phyloP scores from a whole-genome alignment of 35 echinoderm and acorn worm species.

The Hemicentrotus pulcherrimus region DNA sequence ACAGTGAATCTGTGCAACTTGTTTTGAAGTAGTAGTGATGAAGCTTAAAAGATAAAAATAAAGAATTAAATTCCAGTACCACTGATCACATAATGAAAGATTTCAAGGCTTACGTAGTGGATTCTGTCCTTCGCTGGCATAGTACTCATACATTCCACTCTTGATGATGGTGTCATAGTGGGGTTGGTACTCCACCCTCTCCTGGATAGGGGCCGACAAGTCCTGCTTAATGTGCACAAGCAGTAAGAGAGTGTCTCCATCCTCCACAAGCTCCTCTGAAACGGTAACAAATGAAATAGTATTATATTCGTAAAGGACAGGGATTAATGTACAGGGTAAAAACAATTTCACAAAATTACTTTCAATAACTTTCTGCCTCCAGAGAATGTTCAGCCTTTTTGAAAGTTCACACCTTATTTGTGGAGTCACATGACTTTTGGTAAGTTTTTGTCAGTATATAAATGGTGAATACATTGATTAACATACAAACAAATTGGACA shows the following conservation, averaged over 20 bases:
- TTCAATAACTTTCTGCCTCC: no score
- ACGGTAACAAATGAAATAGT: not conserved
- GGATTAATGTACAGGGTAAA: not conserved
- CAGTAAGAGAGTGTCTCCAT: slow-evolving; percentile 70
- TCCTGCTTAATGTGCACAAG: slow-evolving; percentile 71
- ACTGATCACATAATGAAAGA: not conserved
- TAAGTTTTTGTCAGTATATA: no score
- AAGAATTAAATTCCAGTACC: no score
- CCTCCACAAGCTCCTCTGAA: slow-evolving; percentile 70
- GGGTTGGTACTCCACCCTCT: slow-evolving; percentile 84
- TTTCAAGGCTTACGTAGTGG: slow-evolving; percentile 80
- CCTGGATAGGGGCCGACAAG: slow-evolving; percentile 78
- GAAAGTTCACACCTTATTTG: no score
- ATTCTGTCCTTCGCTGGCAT: slow-evolving; percentile 97
- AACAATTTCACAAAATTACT: no score
- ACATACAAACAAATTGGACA: no score
- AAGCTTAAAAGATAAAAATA: no score
- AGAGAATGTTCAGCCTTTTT: no score
- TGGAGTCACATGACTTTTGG: no score
- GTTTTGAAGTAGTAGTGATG: no score
- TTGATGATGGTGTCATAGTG: slow-evolving; percentile 98
- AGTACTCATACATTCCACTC: slow-evolving; percentile 99
- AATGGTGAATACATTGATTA: no score
- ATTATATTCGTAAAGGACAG: not conserved
- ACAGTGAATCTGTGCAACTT: no score